Percentiles rank a stretch among this genome's conserved stretches.
Evolutionary conservation across 2,797 vertebrate species (phyloP).

Genomic region (Picus viridis): DNA sequence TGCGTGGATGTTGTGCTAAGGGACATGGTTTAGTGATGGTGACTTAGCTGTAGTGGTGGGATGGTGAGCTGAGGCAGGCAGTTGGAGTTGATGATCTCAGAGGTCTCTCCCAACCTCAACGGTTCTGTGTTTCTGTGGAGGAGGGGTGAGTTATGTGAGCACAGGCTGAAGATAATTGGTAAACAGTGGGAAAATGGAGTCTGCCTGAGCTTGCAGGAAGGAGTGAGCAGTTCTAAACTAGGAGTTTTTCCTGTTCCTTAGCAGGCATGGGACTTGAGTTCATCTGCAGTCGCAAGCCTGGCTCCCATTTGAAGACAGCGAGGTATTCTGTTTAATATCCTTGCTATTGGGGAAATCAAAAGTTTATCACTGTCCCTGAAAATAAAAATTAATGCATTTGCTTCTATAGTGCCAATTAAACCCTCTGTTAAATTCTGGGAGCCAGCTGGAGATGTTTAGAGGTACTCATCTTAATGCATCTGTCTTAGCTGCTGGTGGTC

Average conservation of each 20-base stretch:
- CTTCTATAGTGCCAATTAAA: conserved; percentile 46
- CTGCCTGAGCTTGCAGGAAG: neutral
- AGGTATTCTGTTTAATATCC: neutral
- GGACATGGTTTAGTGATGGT: too few species aligned
- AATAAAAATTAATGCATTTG: conserved; percentile 36
- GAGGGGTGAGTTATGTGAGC: neutral
- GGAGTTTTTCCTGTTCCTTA: neutral
- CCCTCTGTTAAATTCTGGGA: conserved; percentile 36
- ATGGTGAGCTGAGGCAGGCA: too few species aligned
- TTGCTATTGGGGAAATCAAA: neutral
- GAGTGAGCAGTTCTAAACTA: neutral
- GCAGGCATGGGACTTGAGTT: neutral
- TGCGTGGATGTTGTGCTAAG: too few species aligned
- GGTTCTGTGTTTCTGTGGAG: too few species aligned
- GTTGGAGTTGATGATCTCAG: too few species aligned
- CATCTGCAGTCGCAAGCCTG: neutral
- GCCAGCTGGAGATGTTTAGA: conserved; percentile 53
- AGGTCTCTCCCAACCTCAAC: too few species aligned
- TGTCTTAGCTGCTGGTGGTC: neutral
- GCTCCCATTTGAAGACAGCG: neutral
- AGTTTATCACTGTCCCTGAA: conserved; percentile 32
- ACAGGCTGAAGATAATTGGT: neutral
- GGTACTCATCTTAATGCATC: neutral
- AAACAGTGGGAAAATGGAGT: neutral
- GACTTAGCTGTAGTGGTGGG: too few species aligned